Base-by-base conservation (phyloP, 2,888 invertebrate genomes). In the Drosophila putrida region DNA sequence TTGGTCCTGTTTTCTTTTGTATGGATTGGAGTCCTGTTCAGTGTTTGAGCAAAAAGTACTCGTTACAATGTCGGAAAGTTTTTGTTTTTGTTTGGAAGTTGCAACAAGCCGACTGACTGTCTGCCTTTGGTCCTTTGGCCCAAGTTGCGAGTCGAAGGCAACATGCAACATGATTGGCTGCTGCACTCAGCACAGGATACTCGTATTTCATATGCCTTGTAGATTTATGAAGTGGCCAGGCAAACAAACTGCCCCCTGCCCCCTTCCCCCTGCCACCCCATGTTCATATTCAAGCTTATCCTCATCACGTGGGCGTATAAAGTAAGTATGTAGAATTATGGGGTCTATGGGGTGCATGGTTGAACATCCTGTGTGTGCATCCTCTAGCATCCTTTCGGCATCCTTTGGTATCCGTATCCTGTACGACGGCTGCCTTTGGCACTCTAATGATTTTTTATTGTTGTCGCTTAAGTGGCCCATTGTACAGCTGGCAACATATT, bases 381-480 rank as follows among this genome's bases (percentile, higher is more conserved):
- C 27, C 28, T 46, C 8, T 59, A 31, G 60, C 61, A 76, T 77
- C 77, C 80, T 70, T 15, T 46, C 6, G 28, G 43, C 43, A n/a
- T 44, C 44, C 44, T 44, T 44, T 61, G 39, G 59, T 58, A 60
- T n/a, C 65, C 53, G 59, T 57, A 58, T 66, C 53, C 61, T 65
- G 57, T 54, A 61, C 61, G 36, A 54, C 53, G 60, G 53, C 77
- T 79, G 79, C 71, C 82, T 71, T 81, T 83, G 83, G 78, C 84
- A 86, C 81, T 83, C 84, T 86, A 83, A 83, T 83, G 84, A 83
- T 83, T 86, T 83, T 83, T 86, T 83, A 83, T 83, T 83, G 83
- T 83, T 83, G 83, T 83, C 87, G 83, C 78, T 81, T 82, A 83
- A 83, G 83, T 83, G 83, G 83, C 80, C 84, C 80, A 83, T 86